phyloP scores from a whole-genome alignment of 2,113 vertebrate genomes.

The Oryzias woworae region DNA sequence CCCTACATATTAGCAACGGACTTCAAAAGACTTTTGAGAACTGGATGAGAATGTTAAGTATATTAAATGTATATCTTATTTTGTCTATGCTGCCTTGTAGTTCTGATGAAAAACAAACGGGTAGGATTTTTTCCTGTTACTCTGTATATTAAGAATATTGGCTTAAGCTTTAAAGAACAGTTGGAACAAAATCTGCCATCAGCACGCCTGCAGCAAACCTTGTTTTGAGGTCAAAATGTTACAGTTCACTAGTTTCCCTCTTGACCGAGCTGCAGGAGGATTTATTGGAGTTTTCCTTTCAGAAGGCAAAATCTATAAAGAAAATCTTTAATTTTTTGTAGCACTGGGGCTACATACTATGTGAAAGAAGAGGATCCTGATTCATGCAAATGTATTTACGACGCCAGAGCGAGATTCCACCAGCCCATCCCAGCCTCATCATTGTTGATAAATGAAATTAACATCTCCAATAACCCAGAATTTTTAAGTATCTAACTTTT shows the following conservation, averaged over 20 bases:
- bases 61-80: slow-evolving; percentile 6
- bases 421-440: no score
- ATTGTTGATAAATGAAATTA: no score
- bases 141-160: slow-evolving; percentile 34
- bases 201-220: background rate
- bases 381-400: no score
- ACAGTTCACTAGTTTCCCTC: background rate
- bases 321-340: no score
- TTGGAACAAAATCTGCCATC: background rate
- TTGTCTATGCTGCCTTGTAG: background rate
- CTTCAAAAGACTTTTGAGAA: slow-evolving; percentile 13
- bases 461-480: no score
- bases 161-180: slow-evolving; percentile 14
- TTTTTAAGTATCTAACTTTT: no score
- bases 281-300: no score
- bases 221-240: background rate
- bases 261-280: no score
- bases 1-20: slow-evolving; percentile 17
- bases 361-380: no score
- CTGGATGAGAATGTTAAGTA: slow-evolving; percentile 10
- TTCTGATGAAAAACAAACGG: slow-evolving; percentile 1
- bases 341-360: no score
- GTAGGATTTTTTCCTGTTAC: slow-evolving; percentile 24
- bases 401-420: no score
- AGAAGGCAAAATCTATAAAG: no score